Evolutionary conservation across 2,888 invertebrate species (phyloP).

Genomic region (Hymenopus coronatus): DNA sequence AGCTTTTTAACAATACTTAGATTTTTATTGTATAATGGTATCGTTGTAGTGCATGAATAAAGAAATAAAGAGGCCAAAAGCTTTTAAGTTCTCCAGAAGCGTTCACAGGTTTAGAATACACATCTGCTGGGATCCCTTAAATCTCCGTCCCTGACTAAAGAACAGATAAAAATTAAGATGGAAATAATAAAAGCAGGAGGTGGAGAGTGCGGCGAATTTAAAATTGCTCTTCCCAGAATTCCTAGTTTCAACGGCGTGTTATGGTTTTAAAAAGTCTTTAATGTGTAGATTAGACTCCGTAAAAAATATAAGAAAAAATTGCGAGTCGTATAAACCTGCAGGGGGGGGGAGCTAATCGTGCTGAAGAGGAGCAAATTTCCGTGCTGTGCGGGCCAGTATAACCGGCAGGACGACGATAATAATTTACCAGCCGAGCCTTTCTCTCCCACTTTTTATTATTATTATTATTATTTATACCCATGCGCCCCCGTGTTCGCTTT

Average conservation of each 20-base stretch:
- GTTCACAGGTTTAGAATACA: not conserved
- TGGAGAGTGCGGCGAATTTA: not conserved
- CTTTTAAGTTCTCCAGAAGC: not conserved
- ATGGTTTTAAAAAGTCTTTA: not conserved
- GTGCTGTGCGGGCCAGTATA: not conserved
- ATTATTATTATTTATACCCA: not conserved
- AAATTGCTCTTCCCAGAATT: not conserved
- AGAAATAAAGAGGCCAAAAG: too few species aligned
- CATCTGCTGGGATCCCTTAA: not conserved
- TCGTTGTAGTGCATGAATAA: too few species aligned
- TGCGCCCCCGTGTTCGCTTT: not conserved
- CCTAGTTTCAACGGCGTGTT: not conserved
- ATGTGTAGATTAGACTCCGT: not conserved
- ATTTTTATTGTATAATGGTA: too few species aligned
- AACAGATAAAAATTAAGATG: not conserved
- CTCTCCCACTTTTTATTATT: not conserved
- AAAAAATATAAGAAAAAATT: not conserved
- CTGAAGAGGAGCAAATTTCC: slow-evolving; percentile 18
- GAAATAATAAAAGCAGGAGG: not conserved
- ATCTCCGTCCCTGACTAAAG: not conserved
- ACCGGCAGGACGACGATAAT: not conserved
- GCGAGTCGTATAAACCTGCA: not conserved
- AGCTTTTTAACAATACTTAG: too few species aligned
- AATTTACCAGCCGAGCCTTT: slow-evolving; percentile 4
- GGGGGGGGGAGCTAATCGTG: not conserved